Base-by-base conservation (phyloP, 2,888 invertebrate genomes). In the Lycaena phlaeas region DNA sequence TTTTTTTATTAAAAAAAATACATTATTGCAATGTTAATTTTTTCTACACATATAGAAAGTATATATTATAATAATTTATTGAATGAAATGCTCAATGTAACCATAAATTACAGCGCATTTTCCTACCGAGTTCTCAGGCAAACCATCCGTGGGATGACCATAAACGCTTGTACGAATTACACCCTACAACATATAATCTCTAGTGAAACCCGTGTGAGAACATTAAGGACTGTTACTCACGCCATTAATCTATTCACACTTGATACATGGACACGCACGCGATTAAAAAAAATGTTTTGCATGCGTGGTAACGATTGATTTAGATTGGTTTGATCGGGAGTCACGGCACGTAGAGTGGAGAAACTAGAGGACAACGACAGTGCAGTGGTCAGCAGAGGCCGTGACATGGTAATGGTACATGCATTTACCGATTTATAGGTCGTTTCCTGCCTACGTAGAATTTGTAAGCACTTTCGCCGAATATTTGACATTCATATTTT, bases 381-480 rank as follows among this genome's bases (percentile, higher is more conserved):
- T 39, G 46, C 46, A 51, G 40, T 45, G 42, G 41, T 45, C 54
- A 45, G 43, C 44, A 42, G 45, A 39, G 47, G 62, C 56, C 69
- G 66, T 73, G 72, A 67, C 67, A 71, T 73, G 72, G 57, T 66
- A 74, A 73, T 65, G 53, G 54, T 46, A 51, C 47, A 18, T 53
- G 61, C 62, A 64, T 72, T 72, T 54, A 70, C 59, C 60, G 64
- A 56, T 52, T 68, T 65, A 69, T 59, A 52, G 74, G 68, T 52
- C 69, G 65, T 61, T 74, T 74, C 72, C 74, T 70, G 70, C 47
- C 60, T 50, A 61, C 56, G 53, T 45, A 49, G 58, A 64, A 67
- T 65, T 57, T 61, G 65, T 53, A 64, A 64, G 59, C 57, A 59
- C 59, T 57, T 57, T 58, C 58, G 46, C 52, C 52, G 30, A 51